Base-by-base conservation (phyloP, 2,113 vertebrate species). In the Eolophus roseicapilla region DNA sequence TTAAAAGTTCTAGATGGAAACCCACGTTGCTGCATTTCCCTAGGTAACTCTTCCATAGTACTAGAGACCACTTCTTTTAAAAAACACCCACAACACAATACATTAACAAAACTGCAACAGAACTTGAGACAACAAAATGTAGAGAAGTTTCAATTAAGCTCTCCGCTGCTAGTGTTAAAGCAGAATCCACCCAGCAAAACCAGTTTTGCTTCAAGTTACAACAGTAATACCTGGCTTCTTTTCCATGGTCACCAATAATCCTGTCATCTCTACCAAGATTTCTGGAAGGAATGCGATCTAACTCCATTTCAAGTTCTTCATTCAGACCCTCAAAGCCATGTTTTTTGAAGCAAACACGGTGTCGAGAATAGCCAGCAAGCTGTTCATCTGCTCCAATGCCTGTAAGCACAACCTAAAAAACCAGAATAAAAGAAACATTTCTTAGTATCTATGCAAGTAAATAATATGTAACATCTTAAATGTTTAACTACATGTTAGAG, bases 331-430 rank as follows among this genome's bases (percentile, higher is more conserved):
- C 96, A 4, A 98, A 96, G 13, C 99, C 99, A 0, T 96, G 87
- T 29, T 41, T 97, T 75, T 97, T 98, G 82, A 99, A 99, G n/a
- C 98, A 95, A 59, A 98, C 94, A 44, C 99, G 96, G 92, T 99
- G 99, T 89, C 99, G 98, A 82, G 99, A 98, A 93, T 99, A 99
- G 6, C 99, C 99, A 5, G 98, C 99, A 28, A 99, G 98, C 95
- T 99, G 99, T 91, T 99, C 99, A 59, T 99, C 99, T 18, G 99
- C 99, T 73, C 99, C 99, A 6, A 99, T 99, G 57, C 99, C 99
- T 2, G 98, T 99, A 84, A 99, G 97, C 92, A 99, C 96, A 13
- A 99, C 98, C 99, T 99, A 87, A 60, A 5, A 47, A 39, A 70
- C 59, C 4, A 80, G 15, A 78, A 52, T 12, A 57, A 18, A 82